Evolutionary conservation across 2,113 vertebrate genomes (phyloP), one percentile per base, ranked within the genome.

Genomic region (Ariopsis seemanni): DNA sequence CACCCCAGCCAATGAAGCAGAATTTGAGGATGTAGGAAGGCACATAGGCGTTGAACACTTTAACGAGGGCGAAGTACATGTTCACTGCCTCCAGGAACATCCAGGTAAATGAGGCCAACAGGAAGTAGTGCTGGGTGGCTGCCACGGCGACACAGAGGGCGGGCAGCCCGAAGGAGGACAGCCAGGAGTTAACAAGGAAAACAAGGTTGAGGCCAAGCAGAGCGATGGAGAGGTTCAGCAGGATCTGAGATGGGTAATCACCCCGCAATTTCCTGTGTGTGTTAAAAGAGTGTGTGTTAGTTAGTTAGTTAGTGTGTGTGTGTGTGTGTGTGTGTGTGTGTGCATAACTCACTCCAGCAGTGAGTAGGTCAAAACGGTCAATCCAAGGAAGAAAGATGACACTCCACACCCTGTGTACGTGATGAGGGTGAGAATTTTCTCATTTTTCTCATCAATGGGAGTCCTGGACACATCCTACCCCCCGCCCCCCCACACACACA

Each of bases 1-100:
- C 92, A 99, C 97, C 97, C 97, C 97, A 99, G 63, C 97, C 97
- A 88, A 95, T 88, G 52, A 93, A 83, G 78, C 95, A 97, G 92
- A 97, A 96, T 92, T 99, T 99, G 27, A 98, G 93, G 80, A 97
- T 96, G 79, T 97, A 98, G 25, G 96, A 96, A 4, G 95, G 95
- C 79, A 97, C 89, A 10, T 98, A 99, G 91, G 94, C 93, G 11
- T 97, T 98, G 93, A 99, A 98, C 85, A 99, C 97, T 94, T 96
- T 97, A 88, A 99, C 93, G 2, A 99, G 92, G 25, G 96, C 95
- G 17, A 98, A 95, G 91, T 98, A 98, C 95, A 98, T 97, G 89
- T 97, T 96, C 25, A 98, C 89, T 0, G 97, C 96, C 83, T 97
- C 96, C 84, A 99, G 91, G 18, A 95, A 95, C 97, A 98, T 98